Evolutionary conservation across 2,797 vertebrate genomes (phyloP), one percentile per base, ranked within the genome.

Genomic region (Luscinia megarhynchos): DNA sequence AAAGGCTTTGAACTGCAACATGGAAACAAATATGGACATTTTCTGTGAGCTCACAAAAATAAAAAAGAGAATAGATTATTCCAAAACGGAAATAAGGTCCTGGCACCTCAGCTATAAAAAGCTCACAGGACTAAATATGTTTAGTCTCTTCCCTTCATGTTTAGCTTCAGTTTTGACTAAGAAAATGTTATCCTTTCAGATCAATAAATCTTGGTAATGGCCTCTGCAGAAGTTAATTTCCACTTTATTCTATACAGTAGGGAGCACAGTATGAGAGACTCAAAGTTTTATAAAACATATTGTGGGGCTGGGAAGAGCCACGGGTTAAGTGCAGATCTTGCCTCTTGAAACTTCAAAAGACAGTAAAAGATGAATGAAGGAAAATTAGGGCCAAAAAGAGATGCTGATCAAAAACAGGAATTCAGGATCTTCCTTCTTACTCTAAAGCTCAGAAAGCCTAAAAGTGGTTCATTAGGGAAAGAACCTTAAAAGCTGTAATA

Each of bases 1-100:
- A 94, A 87, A 88, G 30, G 43, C 92, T 96, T 94, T 96, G 95
- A 96, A 94, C 89, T 97, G 61, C 74, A 92, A 82, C 92, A 77
- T 88, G 86, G 96, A 95, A 95, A 94, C 89, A 97, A 96, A 95
- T 89, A 84, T 0, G 2, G 76, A 55, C 69, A 90, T 92, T 95
- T 97, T 94, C 82, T 84, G 50, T 75, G 68, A 92, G 57, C 50
- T 88, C 6, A 45, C 62, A 61, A 73, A 74, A 70, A 45, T 23
- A 63, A 23, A 68, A 94, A 94, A 93, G 61, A 73, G 63, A 95
- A 93, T 85, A 90, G 84, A 81, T 93, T 95, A 93, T 95, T 95
- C 40, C 32, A 58, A 93, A 95, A 75, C 0, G 2, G 89, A 93
- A 95, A 84, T 93, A 78, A 81, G 63, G 66, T 94, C 91, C 77